phyloP scores from a whole-genome alignment of 2,888 invertebrate genomes.

The Drosophila colorata region DNA sequence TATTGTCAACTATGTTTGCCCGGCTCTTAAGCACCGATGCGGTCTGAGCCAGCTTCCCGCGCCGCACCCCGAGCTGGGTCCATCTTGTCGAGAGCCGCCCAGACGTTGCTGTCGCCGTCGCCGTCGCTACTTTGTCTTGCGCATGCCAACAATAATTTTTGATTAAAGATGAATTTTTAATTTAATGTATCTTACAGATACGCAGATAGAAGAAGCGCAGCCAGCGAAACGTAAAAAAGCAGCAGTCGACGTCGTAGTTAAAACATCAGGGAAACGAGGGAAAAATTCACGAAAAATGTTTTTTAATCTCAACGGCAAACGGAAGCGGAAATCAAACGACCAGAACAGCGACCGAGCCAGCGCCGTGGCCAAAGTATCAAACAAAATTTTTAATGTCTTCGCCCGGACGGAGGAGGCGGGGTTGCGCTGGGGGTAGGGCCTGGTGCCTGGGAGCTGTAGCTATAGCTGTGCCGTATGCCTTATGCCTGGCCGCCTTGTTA shows the following conservation, averaged over 20 bases:
- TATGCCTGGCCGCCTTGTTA: slow-evolving; percentile 74
- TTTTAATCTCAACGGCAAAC: slow-evolving; percentile 84
- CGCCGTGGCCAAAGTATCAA: slow-evolving; percentile 68
- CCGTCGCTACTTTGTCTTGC: slow-evolving; percentile 59
- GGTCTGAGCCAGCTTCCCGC: slow-evolving; percentile 30
- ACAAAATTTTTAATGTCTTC: slow-evolving; percentile 78
- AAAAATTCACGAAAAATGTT: slow-evolving; percentile 74
- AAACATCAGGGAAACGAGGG: slow-evolving; percentile 70
- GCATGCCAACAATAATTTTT: slow-evolving; percentile 83
- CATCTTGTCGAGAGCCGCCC: slow-evolving; percentile 7
- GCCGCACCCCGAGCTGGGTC: background rate
- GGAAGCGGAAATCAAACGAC: slow-evolving; percentile 85
- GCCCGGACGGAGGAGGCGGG: slow-evolving; percentile 8
- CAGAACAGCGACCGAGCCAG: slow-evolving; percentile 74
- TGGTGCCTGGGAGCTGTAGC: slow-evolving; percentile 61
- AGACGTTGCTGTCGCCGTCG: slow-evolving; percentile 10
- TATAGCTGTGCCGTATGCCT: slow-evolving; percentile 75
- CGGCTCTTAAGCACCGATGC: slow-evolving; percentile 41
- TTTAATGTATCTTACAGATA: slow-evolving; percentile 80
- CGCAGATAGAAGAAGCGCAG: slow-evolving; percentile 60
- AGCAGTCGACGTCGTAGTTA: slow-evolving; percentile 30
- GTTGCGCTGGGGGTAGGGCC: no score
- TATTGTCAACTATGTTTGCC: slow-evolving; percentile 73
- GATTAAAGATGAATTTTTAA: slow-evolving; percentile 85
- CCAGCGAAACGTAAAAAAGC: slow-evolving; percentile 59